Evolutionary conservation across 2,888 invertebrate species (phyloP).

Genomic region (Caenorhabditis sp.): DNA sequence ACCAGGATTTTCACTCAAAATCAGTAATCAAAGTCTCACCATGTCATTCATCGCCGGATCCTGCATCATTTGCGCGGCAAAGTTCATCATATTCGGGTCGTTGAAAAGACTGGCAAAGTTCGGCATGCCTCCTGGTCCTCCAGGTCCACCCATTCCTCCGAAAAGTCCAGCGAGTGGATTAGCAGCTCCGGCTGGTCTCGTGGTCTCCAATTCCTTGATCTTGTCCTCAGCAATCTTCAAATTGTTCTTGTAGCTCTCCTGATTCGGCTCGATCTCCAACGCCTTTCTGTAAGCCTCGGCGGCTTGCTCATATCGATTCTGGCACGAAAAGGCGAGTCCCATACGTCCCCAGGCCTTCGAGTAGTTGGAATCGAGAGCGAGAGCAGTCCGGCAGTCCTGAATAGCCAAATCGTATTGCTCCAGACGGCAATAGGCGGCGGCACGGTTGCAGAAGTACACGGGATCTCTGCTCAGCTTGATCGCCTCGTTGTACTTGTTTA

Average conservation of each 20-base stretch:
- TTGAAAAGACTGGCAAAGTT: conserved; percentile 86
- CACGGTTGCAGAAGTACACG: conserved; percentile 96
- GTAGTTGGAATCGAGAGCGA: conserved; percentile 93
- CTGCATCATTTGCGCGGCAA: conserved; percentile 81
- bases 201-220: conserved; percentile 82
- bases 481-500: conserved; percentile 92
- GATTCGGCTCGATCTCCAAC: conserved; percentile 92
- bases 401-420: conserved; percentile 91
- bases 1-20: background rate
- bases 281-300: conserved; percentile 92
- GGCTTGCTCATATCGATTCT: conserved; percentile 91
- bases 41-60: conserved; percentile 91
- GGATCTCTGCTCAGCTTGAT: conserved; percentile 92
- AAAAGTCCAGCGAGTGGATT: conserved; percentile 71
- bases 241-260: conserved; percentile 92
- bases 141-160: conserved; percentile 63
- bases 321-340: conserved; percentile 89
- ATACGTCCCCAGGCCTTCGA: conserved; percentile 87
- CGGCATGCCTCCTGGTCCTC: conserved; percentile 69
- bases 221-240: conserved; percentile 88
- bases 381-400: conserved; percentile 92
- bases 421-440: conserved; percentile 94
- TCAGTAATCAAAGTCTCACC: conserved; percentile 20
- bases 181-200: conserved; percentile 19
- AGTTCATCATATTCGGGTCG: conserved; percentile 90